Base-by-base conservation (phyloP, 2,888 invertebrate species). In the Callinectes sapidus region DNA sequence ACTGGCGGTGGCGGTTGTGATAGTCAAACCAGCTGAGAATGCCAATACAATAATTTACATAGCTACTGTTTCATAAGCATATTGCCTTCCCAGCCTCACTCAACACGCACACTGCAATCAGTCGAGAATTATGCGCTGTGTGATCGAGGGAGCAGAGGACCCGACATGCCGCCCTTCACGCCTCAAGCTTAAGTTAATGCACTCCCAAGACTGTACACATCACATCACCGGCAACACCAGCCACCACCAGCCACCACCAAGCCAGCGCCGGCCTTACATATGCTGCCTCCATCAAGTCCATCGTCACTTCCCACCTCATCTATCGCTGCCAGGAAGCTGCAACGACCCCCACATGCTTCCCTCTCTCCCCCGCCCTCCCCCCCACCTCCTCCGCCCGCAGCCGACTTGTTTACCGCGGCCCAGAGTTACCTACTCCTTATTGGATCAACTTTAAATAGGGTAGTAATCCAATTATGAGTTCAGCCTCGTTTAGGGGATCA, bases 361-460 rank as follows among this genome's bases (percentile, higher is more conserved):
- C 18, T 23, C 61, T 23, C 23, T 23, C 23, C 61, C 61, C 6
- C 23, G 2, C 61, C 18, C 61, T 23, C 23, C 61, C 61, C 6
- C 23, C 5, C 61, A 0, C 61, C 16, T 5, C 61, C 18, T 16
- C 81, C 81, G 2, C 39, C 32, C 35, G 3, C 81, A 32, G 35
- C 91, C 28, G 55, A 35, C 87, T 91, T 91, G 91, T 91, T 91
- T 91, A 91, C 91, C 85, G 42, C 71, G 48, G 42, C 86, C 90
- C 86, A 8, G 39, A 55, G 87, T 18, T 71, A 48, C 87, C 35
- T 71, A 48, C 87, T 71, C 23, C 89, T 92, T 89, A 92, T 92
- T 92, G 89, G 91, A 92, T 92, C 92, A 92, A 89, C 89, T 89
- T 92, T 92, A 89, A 92, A 92, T 92, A 89, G 92, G 35, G 48